phyloP scores from a whole-genome alignment of 2,113 vertebrate species.

The Daubentonia madagascariensis region DNA sequence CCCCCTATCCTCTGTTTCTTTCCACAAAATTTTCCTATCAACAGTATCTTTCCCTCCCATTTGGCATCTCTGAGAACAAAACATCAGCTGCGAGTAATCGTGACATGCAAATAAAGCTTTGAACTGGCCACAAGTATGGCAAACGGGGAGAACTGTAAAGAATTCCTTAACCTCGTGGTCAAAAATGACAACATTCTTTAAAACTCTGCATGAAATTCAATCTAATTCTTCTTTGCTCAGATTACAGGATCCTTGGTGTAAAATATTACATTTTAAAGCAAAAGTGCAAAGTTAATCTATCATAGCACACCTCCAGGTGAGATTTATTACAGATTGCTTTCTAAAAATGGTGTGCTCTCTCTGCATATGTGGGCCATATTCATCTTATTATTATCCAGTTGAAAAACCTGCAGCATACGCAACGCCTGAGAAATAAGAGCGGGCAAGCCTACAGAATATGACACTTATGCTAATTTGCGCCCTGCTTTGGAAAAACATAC shows the following conservation, averaged over 20 bases:
- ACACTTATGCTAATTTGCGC: conserved; percentile 95
- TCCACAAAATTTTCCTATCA: not conserved
- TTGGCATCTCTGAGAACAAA: conserved; percentile 41
- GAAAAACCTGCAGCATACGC: conserved; percentile 82
- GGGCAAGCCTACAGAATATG: conserved; percentile 89
- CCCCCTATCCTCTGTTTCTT: not conserved
- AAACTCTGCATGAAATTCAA: conserved; percentile 78
- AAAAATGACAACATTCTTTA: conserved; percentile 76
- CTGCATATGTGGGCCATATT: conserved; percentile 78
- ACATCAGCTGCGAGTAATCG: conserved; percentile 12
- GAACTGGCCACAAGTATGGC: conserved; percentile 28
- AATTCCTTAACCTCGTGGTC: conserved; percentile 43
- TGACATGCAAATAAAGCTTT: not conserved
- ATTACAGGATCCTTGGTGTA: conserved; percentile 76
- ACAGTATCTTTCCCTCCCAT: conserved; percentile 3
- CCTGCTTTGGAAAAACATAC: conserved; percentile 90
- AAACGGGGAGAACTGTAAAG: conserved; percentile 45
- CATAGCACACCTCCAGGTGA: conserved; percentile 80
- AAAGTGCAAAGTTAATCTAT: conserved; percentile 80
- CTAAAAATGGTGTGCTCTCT: conserved; percentile 65
- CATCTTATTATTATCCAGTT: conserved; percentile 82
- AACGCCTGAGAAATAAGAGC: conserved; percentile 84
- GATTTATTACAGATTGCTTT: conserved; percentile 82
- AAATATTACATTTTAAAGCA: conserved; percentile 72
- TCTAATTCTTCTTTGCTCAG: conserved; percentile 77